Percentiles rank a stretch among this genome's conserved stretches.
Conservation (phyloP, 2,797 vertebrate species). For the Passerculus sandwichensis region DNA sequence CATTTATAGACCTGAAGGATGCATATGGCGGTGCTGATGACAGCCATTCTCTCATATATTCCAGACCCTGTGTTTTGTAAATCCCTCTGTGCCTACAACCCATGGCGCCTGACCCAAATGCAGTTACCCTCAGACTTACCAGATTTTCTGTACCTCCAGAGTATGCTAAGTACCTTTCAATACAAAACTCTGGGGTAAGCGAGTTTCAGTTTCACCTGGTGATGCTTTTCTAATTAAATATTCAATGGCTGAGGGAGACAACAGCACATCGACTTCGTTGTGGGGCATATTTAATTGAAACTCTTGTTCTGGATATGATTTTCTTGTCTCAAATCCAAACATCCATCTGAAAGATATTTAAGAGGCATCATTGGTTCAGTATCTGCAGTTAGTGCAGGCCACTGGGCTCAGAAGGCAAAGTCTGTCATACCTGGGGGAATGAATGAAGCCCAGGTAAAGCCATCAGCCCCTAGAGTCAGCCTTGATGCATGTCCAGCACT, state of each 20-base stretch:
- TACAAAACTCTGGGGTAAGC: background rate
- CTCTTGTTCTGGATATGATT: background rate
- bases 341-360: background rate
- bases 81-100: fast-evolving
- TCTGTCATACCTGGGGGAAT: background rate
- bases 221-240: background rate
- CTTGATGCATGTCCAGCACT: background rate
- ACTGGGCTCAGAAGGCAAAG: background rate
- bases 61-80: background rate
- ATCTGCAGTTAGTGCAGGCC: background rate
- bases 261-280: background rate
- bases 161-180: background rate
- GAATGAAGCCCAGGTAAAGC: background rate
- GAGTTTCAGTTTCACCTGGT: background rate
- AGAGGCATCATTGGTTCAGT: background rate
- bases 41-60: background rate
- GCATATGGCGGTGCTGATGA: background rate
- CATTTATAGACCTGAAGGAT: background rate
- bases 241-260: background rate
- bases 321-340: background rate
- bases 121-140: background rate
- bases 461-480: background rate
- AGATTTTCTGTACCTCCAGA: background rate
- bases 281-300: background rate
- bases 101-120: background rate